A percentile compares a stretch with the other conserved stretches of the same genome.
phyloP scores from a whole-genome alignment of 2,888 invertebrate genomes.

The Spatulosminthurus flaviceps region DNA sequence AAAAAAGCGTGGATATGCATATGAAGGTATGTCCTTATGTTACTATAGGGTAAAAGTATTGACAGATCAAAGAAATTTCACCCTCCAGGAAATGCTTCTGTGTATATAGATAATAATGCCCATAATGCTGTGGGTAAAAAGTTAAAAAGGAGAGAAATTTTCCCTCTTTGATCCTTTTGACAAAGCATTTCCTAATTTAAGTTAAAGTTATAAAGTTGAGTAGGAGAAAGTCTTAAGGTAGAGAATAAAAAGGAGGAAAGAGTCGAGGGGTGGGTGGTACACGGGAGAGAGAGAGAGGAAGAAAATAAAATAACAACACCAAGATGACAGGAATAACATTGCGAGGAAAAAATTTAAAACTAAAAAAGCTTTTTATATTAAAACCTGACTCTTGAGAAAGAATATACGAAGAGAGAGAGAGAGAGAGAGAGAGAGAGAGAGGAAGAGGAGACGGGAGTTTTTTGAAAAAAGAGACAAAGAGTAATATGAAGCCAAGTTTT shows the following conservation, averaged over 20 bases:
- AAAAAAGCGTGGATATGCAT: too few species aligned
- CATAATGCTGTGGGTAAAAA: neutral
- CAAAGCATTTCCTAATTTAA: slow-evolving; percentile 1
- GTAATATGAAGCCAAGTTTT: too few species aligned
- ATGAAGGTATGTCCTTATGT: too few species aligned
- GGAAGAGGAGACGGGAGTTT: neutral
- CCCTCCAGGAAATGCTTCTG: too few species aligned
- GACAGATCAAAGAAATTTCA: too few species aligned
- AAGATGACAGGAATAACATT: slow-evolving; percentile 13
- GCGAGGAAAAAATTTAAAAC: neutral
- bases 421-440: neutral
- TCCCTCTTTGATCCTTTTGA: neutral
- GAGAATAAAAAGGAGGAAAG: too few species aligned
- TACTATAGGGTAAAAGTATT: too few species aligned
- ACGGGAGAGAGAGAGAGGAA: neutral
- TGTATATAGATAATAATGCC: neutral
- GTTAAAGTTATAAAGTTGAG: too few species aligned
- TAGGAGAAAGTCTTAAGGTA: too few species aligned
- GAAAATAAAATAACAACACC: neutral
- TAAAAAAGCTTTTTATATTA: slow-evolving; percentile 14
- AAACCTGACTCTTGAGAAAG: neutral
- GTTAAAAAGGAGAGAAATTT: neutral
- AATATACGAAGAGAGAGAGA: too few species aligned
- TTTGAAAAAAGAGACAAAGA: too few species aligned
- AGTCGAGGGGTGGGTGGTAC: too few species aligned